Base-by-base conservation (phyloP, 1,140 invertebrate genomes). In the Drosophila miranda region DNA sequence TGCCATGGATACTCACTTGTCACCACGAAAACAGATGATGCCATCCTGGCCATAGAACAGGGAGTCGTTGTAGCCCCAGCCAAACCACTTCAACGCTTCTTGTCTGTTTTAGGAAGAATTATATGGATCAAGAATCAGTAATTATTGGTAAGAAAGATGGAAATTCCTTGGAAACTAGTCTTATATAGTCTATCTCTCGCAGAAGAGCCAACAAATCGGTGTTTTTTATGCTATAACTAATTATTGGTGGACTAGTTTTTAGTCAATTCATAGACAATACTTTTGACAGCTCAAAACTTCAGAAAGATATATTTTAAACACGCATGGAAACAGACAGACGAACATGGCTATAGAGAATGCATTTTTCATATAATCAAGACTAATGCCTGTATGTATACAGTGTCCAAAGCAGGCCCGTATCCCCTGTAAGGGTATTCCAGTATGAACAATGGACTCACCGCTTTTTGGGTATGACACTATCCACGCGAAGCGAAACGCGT, bases 31-130 rank as follows among this genome's bases (percentile, higher is more conserved):
- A 71, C 94, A 93, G 19, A 97, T 93, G 21, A 93, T 54, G 92
- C 93, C 79, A 94, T 92, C 74, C 92, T 92, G 28, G 91, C 96
- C 88, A 54, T 93, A 87, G 91, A 98, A 98, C 78, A 94, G 92
- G 0, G 97, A 97, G 91, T 99, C 98, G 68, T 95, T 96, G 92
- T 99, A 99, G 6, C 98, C 98, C 98, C 98, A 99, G 44, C 98
- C 98, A 92, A 99, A 98, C 98, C 98, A 99, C 93, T 98, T 99
- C 6, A 99, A 91, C 14, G 96, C 87, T 14, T 97, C 93, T 90
- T 97, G 95, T 74, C 97, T 97, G 52, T 55, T 8, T 7, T 8
- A 0, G 91, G 75, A 60, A 51, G 38, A 43, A 28, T 6, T 50
- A 61, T 19, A 26, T 46, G 34, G 14, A 61, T 16, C 21, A 13